Base-by-base conservation (phyloP, 2,888 invertebrate species). In the Danaus chrysippus region DNA sequence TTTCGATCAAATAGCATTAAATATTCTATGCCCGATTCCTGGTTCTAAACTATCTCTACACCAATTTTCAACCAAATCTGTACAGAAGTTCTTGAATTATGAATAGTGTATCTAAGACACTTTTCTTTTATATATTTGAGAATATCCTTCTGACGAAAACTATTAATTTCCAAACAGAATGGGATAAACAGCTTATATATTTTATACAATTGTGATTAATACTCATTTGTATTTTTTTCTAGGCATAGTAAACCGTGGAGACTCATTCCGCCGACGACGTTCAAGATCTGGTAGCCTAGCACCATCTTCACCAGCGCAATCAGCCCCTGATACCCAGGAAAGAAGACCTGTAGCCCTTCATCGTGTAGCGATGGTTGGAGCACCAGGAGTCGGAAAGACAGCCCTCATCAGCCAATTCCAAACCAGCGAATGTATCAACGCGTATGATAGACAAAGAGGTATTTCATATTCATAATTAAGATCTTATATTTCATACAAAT, bases 191-290 rank as follows among this genome's bases (percentile, higher is more conserved):
- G 3, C 0, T 17, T 17, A 17, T 10, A 49, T 3, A 10, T 15
- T 49, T 58, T 11, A n/a, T 52, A 15, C 17, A 13, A 11, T 13
- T 10, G 3, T n/a, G 43, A 10, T 19, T 34, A 3, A 44, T 17
- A 17, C 5, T 3, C 15, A 53, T 53, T 12, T 42, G 11, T 19
- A 54, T 17, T 19, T 43, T 65, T 63, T 73, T 67, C 72, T 71
- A 96, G 98, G 98, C 68, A 95, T 98, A 71, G 95, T 99, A 57
- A 98, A 98, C 87, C 92, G 98, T 64, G 98, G 98, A 0, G 99
- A 99, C 86, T 98, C 98, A 5, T 96, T 98, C 86, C 92, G 97
- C 49, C 93, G 97, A 56, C 93, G 96, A 42, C 93, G 96, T 62
- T 96, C 96, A 19, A 92, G 97, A 62, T 96, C 96, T 71, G 96